Evolutionary conservation across 2,113 vertebrate genomes (phyloP).

Genomic region (Cheilinus undulatus): DNA sequence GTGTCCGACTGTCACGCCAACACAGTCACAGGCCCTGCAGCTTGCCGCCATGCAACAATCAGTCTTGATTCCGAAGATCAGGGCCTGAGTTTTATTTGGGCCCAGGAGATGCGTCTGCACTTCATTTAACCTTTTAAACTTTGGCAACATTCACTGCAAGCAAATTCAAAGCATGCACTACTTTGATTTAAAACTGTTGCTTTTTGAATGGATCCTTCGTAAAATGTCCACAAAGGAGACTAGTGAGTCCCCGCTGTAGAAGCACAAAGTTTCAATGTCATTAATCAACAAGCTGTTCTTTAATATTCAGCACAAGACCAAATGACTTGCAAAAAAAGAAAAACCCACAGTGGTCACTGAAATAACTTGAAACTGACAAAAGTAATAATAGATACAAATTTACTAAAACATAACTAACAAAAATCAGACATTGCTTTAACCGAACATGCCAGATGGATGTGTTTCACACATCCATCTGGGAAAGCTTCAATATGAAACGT

Average conservation of each 20-base stretch:
- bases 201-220: neutral
- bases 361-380: too few species aligned
- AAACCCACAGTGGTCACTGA: too few species aligned
- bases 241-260: neutral
- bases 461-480: too few species aligned
- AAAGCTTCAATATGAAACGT: too few species aligned
- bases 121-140: slow-evolving; percentile 34
- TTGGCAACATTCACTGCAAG: neutral
- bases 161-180: neutral
- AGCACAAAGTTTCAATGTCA: neutral
- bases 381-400: too few species aligned
- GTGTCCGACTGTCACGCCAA: slow-evolving; percentile 42
- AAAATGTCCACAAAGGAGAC: neutral
- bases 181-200: neutral
- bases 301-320: neutral
- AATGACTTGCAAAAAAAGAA: too few species aligned
- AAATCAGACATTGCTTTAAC: too few species aligned
- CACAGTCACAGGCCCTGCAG: slow-evolving; percentile 34
- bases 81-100: slow-evolving; percentile 19
- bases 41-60: slow-evolving; percentile 19
- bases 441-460: too few species aligned
- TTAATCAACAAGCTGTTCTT: neutral
- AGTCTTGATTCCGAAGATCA: slow-evolving; percentile 8
- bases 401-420: too few species aligned
- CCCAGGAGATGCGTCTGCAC: slow-evolving; percentile 10